These are phyloP conservation scores for Pardalotus punctatus DNA, from an alignment of 2,113 vertebrate genomes.

Conservation along the genomic window DNA sequence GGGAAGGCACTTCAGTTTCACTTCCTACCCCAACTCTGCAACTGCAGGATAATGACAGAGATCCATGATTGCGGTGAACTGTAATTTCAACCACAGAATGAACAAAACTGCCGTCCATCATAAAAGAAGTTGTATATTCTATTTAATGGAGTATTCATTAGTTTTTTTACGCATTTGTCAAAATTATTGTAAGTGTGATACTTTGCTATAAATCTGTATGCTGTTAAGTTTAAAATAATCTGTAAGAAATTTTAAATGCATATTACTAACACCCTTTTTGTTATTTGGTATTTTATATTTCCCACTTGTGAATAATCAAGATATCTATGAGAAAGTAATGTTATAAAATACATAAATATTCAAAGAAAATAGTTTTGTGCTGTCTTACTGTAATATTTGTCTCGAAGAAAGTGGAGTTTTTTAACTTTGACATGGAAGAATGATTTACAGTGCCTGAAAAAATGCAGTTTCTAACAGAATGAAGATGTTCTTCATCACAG, in stretches of 20 bases:
- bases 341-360: not conserved
- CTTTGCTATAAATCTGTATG: not conserved
- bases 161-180: not conserved
- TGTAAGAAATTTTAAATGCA: not conserved
- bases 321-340: not conserved
- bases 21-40: not conserved
- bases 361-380: not conserved
- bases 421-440: not conserved
- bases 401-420: not conserved
- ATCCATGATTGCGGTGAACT: fast-evolving
- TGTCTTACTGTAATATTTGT: not conserved
- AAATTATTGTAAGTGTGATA: not conserved
- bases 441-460: not conserved
- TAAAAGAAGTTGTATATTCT: not conserved
- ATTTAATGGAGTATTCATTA: not conserved
- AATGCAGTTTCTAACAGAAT: not conserved
- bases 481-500: not conserved
- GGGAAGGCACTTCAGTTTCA: not conserved
- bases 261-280: not conserved
- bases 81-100: not conserved
- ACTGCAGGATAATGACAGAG: not conserved
- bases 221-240: not conserved
- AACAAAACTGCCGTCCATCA: not conserved
- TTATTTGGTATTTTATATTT: not conserved
- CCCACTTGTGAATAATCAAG: not conserved